These are phyloP conservation scores for Cosmorhoe ocellata DNA, from an alignment of 2,888 invertebrate species.

Conservation along the genomic window DNA sequence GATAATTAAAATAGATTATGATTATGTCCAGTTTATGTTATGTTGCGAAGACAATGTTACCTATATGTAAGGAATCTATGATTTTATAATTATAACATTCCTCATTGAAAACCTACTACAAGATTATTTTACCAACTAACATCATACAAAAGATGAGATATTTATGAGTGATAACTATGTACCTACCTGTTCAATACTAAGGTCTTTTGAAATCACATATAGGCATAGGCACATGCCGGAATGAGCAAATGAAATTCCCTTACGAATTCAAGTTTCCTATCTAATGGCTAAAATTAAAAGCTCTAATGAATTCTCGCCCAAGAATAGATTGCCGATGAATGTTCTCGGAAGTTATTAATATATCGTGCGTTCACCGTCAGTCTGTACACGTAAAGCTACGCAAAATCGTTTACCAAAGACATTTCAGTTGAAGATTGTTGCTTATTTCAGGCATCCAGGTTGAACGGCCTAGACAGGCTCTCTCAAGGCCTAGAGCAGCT, in stretches of 20 bases:
- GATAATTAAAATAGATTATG: slow-evolving; percentile 39
- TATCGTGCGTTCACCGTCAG: slow-evolving; percentile 38
- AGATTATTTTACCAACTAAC: no score
- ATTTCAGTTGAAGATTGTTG: slow-evolving; percentile 43
- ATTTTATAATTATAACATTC: no score
- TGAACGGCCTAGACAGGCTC: slow-evolving; percentile 71
- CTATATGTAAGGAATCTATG: slow-evolving; percentile 30
- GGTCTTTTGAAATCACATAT: slow-evolving; percentile 4
- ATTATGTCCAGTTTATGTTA: slow-evolving; percentile 32
- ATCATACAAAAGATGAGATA: no score
- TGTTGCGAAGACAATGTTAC: slow-evolving; percentile 30
- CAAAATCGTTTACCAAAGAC: slow-evolving; percentile 35
- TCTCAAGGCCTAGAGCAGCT: slow-evolving; percentile 71
- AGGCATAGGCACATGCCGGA: background rate
- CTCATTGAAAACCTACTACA: no score
- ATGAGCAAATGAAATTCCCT: slow-evolving; percentile 9
- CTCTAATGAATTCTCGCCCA: slow-evolving; percentile 40
- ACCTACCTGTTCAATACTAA: no score
- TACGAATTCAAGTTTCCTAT: background rate
- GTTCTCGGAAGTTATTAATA: slow-evolving; percentile 29
- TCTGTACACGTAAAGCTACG: slow-evolving; percentile 19
- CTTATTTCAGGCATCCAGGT: slow-evolving; percentile 57
- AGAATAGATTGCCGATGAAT: slow-evolving; percentile 51
- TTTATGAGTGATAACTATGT: no score
- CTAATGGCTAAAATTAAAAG: slow-evolving; percentile 6